These are phyloP conservation scores for Heteronetta atricapilla DNA, from an alignment of 2,113 vertebrate genomes.

Conservation along the genomic window DNA sequence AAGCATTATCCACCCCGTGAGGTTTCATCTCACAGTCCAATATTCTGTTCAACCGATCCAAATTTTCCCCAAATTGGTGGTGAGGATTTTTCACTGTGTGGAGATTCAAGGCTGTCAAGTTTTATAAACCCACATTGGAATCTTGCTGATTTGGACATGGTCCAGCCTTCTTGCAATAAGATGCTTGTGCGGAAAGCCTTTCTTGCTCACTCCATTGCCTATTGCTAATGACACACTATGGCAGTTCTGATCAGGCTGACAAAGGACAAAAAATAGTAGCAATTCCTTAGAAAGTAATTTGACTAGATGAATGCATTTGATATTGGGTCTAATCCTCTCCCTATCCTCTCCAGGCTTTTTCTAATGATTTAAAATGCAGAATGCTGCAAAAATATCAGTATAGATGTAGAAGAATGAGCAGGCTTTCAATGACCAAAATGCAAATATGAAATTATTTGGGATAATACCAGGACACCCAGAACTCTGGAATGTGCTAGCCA, in stretches of 20 bases:
- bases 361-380: neutral
- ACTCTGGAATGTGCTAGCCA: neutral
- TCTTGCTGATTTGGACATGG: neutral
- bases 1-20: neutral
- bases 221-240: neutral
- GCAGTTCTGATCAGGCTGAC: neutral
- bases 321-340: neutral
- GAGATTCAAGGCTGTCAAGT: neutral
- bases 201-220: neutral
- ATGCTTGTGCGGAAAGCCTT: neutral
- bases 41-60: neutral
- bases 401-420: neutral
- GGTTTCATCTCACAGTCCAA: neutral
- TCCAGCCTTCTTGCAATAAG: neutral
- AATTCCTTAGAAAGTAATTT: neutral
- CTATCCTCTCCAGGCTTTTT: neutral
- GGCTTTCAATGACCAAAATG: neutral
- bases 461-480: neutral
- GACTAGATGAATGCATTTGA: neutral
- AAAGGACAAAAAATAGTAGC: neutral
- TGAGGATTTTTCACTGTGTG: neutral
- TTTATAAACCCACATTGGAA: neutral
- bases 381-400: rapidly evolving
- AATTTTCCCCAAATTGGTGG: neutral
- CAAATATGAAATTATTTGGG: neutral